Evolutionary conservation across 1,140 invertebrate species (phyloP).

Genomic region (Neodiprion fabricii): DNA sequence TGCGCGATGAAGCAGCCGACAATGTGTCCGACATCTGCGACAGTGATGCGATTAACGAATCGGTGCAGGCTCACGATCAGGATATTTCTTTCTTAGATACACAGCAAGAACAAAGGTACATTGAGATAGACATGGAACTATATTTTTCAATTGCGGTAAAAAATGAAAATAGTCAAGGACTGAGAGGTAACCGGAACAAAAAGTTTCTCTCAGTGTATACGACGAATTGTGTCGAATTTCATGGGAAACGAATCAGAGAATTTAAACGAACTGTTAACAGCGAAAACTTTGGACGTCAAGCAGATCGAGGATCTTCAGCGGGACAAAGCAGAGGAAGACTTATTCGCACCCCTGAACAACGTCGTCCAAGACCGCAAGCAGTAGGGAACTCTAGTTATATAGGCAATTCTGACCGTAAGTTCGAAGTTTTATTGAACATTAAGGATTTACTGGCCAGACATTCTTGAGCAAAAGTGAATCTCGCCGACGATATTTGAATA

Average conservation of each 20-base stretch:
- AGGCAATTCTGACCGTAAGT: neutral
- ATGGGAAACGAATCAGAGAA: no score
- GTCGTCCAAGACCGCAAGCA: neutral
- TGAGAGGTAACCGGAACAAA: no score
- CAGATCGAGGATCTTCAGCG: neutral
- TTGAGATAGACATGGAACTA: no score
- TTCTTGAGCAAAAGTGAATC: no score
- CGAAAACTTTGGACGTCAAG: neutral
- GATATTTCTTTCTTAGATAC: no score
- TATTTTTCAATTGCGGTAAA: no score
- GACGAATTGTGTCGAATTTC: no score
- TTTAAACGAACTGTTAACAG: neutral
- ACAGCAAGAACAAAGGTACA: no score
- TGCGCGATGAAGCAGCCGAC: neutral
- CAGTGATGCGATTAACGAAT: neutral
- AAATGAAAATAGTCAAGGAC: no score
- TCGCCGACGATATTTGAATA: no score
- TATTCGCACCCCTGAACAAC: neutral
- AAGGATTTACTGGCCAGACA: no score
- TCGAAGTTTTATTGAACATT: neutral
- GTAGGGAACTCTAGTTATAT: neutral
- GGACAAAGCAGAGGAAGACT: neutral
- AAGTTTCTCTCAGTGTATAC: no score
- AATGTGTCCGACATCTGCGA: neutral
- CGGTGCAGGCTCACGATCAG: neutral